Conservation (phyloP, 2,113 vertebrate species). For the Gambusia affinis region DNA sequence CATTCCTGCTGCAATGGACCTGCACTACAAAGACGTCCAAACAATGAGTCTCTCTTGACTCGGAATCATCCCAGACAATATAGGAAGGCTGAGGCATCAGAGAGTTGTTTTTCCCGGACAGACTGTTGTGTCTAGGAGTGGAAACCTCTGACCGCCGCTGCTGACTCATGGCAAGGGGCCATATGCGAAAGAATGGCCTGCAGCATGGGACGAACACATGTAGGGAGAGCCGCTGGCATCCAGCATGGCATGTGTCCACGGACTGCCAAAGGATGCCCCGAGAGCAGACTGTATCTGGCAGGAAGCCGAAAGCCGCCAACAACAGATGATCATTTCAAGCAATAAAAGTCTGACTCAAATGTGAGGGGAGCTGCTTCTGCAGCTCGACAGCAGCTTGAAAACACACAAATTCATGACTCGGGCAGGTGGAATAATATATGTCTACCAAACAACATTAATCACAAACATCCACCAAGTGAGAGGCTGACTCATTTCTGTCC, state of each 20-base stretch:
- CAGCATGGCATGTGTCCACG: not conserved
- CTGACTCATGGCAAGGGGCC: constrained; percentile 69
- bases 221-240: constrained; percentile 15
- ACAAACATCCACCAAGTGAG: not conserved
- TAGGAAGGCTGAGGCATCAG: constrained; percentile 76
- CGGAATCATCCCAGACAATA: constrained; percentile 82
- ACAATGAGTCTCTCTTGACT: constrained; percentile 77
- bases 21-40: constrained; percentile 78
- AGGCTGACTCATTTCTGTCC: constrained; percentile 12
- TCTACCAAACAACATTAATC: constrained; percentile 1
- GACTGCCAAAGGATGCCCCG: not conserved
- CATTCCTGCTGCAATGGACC: constrained; percentile 72
- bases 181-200: constrained; percentile 69
- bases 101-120: constrained; percentile 72
- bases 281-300: not conserved
- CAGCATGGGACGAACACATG: constrained; percentile 60
- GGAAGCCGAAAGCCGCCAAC: not conserved
- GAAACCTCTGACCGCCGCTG: constrained; percentile 72
- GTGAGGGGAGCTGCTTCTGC: not conserved
- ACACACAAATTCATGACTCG: not conserved
- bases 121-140: constrained; percentile 83
- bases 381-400: not conserved
- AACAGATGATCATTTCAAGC: not conserved
- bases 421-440: not conserved
- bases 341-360: not conserved